Evolutionary conservation across 2,888 invertebrate species (phyloP), one percentile per base, ranked within the genome.

Genomic region (Seira ritae): DNA sequence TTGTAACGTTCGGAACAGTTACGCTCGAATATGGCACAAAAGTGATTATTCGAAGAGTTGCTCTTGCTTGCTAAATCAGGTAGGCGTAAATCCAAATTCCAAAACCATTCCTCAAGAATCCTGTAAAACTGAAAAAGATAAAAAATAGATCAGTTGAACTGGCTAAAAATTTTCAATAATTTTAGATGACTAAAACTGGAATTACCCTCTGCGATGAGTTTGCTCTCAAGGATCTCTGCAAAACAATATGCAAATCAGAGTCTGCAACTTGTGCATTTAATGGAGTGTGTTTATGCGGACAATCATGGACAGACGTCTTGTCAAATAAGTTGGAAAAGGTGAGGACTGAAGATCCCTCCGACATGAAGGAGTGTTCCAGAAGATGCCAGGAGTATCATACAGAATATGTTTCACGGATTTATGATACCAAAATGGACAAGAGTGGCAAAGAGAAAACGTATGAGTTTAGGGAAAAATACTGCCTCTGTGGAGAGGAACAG

Each of bases 181-280:
- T 68, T 4, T n/a, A 85, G 85, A 66, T 85, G 10, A 85, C 85
- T 0, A 3, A 8, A 15, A 82, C 78, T n/a, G 85, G 85, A 20
- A 70, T 82, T 8, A 85, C 85, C 0, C 60, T 82, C 6, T 85
- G 85, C 37, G 85, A 85, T 20, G 85, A 85, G 20, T 80, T 77
- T 79, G 85, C 81, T 6, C 4, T 78, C 0, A 72, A 75, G 23
- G 85, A 85, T 66, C 4, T 75, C 0, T 86, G 86, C 74, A 76
- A 82, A 46, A 19, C 50, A 0, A 19, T 86, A 15, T 86, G 86
- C 15, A 42, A 80, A 23, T 69, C 67, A 0, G 24, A 67, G 6
- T 69, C 76, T n/a, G 82, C 73, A 0, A 46, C 37, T 10, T 86
- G 86, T 42, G 55, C 80, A 1, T 86, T 86, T 67, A 86, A 84